phyloP scores from a whole-genome alignment of 2,113 vertebrate genomes.

The Scalopus aquaticus region DNA sequence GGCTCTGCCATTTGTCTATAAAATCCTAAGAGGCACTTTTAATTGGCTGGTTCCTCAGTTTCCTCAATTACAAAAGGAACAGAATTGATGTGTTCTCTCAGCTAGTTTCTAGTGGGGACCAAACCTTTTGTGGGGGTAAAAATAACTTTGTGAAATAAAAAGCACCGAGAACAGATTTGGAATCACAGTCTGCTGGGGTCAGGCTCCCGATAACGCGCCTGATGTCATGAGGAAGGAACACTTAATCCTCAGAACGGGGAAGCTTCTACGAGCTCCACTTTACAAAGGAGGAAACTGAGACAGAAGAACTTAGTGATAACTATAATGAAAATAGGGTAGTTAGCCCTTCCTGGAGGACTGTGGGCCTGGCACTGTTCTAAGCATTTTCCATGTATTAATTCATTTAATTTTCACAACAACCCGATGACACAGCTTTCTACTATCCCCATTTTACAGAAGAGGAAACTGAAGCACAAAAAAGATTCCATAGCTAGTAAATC shows the following conservation, averaged over 20 bases:
- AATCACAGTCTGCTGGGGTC: not conserved
- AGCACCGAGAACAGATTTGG: not conserved
- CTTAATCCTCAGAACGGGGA: not conserved
- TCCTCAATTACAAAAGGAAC: not conserved
- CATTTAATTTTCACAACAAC: not conserved
- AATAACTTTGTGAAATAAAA: not conserved
- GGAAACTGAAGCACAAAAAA: not conserved
- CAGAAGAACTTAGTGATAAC: not conserved
- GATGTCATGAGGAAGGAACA: not conserved
- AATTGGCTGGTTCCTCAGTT: not conserved
- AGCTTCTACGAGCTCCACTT: not conserved
- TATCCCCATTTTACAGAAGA: not conserved
- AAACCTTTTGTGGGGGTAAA: not conserved
- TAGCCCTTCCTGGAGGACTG: not conserved
- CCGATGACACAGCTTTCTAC: not conserved
- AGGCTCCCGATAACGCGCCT: not conserved
- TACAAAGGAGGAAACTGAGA: not conserved
- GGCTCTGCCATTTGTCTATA: not conserved
- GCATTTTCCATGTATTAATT: not conserved
- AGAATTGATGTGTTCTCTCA: not conserved
- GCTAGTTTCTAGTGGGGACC: not conserved
- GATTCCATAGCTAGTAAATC: not conserved
- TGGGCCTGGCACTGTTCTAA: not conserved
- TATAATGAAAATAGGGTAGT: not conserved
- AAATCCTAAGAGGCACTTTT: not conserved